phyloP scores from a whole-genome alignment of 2,797 vertebrate species.

The Gadopsis marmoratus region DNA sequence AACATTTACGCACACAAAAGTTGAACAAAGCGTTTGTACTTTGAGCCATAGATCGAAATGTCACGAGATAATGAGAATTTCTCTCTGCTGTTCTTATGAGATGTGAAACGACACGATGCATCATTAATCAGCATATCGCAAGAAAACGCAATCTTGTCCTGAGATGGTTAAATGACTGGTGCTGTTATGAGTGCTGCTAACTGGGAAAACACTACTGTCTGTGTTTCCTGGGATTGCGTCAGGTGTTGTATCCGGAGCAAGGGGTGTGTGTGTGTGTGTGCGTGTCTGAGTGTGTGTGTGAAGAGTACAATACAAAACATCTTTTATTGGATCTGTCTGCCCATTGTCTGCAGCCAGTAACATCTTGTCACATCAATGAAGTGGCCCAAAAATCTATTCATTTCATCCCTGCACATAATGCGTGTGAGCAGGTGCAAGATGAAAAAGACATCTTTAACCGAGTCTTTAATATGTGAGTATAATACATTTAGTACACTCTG shows the following conservation, averaged over 20 bases:
- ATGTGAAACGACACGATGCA: constrained; percentile 75
- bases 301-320: constrained; percentile 43
- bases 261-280: constrained; percentile 26
- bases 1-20: constrained; percentile 18
- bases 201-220: constrained; percentile 59
- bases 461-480: constrained; percentile 13
- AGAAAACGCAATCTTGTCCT: constrained; percentile 76
- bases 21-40: constrained; percentile 40
- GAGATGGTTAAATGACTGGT: constrained; percentile 70
- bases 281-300: constrained; percentile 35
- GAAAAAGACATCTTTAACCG: constrained; percentile 18
- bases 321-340: constrained; percentile 57
- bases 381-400: constrained; percentile 19
- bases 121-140: constrained; percentile 82
- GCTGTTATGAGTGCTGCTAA: constrained; percentile 61
- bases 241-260: constrained; percentile 64
- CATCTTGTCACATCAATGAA: constrained; percentile 34
- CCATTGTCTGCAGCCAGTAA: constrained; percentile 48
- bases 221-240: constrained; percentile 79
- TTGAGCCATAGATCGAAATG: constrained; percentile 62
- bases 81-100: constrained; percentile 58
- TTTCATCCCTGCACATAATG: constrained; percentile 24
- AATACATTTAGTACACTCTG: background rate
- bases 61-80: constrained; percentile 70
- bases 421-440: constrained; percentile 33